Base-by-base conservation (phyloP, 2,113 vertebrate species). In the Brachypteracias leptosomus region DNA sequence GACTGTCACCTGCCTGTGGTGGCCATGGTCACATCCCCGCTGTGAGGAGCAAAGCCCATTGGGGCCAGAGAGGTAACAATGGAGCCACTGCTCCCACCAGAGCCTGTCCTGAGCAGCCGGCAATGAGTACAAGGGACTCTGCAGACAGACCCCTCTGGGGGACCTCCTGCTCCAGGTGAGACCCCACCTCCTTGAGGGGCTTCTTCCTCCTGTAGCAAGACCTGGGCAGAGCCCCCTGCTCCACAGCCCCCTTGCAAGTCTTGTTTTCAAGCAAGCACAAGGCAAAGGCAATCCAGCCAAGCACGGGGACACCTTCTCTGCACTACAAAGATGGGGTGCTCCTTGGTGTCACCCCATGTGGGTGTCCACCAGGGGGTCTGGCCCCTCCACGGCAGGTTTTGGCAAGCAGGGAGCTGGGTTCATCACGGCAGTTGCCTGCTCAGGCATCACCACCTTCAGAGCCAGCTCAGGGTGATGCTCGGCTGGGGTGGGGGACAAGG, bases 331-430 rank as follows among this genome's bases (percentile, higher is more conserved):
- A 51, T 0, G 6, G 77, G 52, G 38, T 21, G 35, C 49, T 68
- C 24, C 94, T 85, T 0, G 0, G 14, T 16, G 71, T 65, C 52
- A 72, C 70, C 66, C 52, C 55, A 13, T 0, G 0, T 1, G 8
- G 44, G 42, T 11, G 14, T 63, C 71, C 70, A 40, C 51, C 83
- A 40, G 83, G 0, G 0, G 65, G 17, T 79, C 66, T 6, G 13
- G 52, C 20, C 71, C 75, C 62, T 92, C 85, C 3, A 2, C 2
- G 5, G 58, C 46, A 74, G 51, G 36, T 24, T 89, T 77, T 59
- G 88, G 94, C 83, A 95, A 96, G 95, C 70, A 8, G 72, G 58
- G 67, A 72, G 44, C 79, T 92, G 93, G 75, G 14, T 35, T 92
- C 1, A 9, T 78, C 7, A 1, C 5, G 2, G 83, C 46, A 79